Base-by-base conservation (phyloP, 2,113 vertebrate species). In the Rhinolophus sinicus region DNA sequence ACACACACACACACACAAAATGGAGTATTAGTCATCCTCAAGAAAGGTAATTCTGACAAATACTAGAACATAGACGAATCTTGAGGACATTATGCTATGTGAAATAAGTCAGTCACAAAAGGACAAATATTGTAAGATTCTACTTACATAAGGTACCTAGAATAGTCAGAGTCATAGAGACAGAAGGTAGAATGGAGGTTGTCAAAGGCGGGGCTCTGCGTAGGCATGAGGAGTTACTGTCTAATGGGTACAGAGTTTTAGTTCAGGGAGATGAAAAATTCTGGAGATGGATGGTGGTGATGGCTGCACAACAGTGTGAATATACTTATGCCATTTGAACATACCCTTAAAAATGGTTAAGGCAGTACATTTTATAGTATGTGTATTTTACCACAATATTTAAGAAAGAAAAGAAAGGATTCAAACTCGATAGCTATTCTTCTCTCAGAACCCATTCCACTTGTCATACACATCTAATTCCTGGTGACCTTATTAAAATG, bases 261-360 rank as follows among this genome's bases (percentile, higher is more conserved):
- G 1, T n/a, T 16, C 1, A 7, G 47, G n/a, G 58, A 58, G 58
- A 65, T 6, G 15, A 47, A 44, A 44, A 33, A 0, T 54, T 69
- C n/a, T n/a, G 60, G 33, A 67, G 64, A 18, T 5, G 33, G 13
- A 8, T 1, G 22, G 16, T 10, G 24, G 22, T 3, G 21, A 52
- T 1, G 2, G 16, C 0, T 6, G 7, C 6, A 30, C 14, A 8
- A 40, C 8, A 5, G 13, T 19, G 14, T 3, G n/a, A 54, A 16
- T 21, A 11, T 3, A 26, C 33, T n/a, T 18, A 11, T 3, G 69
- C n/a, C 75, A 22, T 50, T 35, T 38, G 9, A 19, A 3, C 0
- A 4, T 6, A 8, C 10, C 5, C 10, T 58, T 33, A 56, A 78
- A 73, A n/a, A 69, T 12, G 4, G 44, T 9, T 10, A 19, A 38